phyloP scores from a whole-genome alignment of 2,797 vertebrate species.

The Fundulus diaphanus region DNA sequence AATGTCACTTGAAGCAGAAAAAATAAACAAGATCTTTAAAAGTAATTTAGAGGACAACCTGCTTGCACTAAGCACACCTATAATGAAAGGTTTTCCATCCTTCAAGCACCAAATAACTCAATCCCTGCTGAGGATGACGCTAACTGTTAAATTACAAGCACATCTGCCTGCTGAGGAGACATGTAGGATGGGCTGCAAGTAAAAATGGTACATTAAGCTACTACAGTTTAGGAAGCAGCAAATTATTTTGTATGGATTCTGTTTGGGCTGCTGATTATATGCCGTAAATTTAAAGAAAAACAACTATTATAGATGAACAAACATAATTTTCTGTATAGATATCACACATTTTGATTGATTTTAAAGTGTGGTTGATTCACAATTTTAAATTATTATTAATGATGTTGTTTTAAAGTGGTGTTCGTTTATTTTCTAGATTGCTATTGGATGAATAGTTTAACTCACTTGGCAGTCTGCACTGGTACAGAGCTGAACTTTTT shows the following conservation, averaged over 20 bases:
- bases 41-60: neutral
- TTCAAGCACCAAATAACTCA: neutral
- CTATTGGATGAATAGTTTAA: no score
- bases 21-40: conserved; percentile 11
- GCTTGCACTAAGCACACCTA: neutral
- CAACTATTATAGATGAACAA: no score
- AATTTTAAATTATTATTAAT: no score
- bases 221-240: neutral
- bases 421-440: no score
- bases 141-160: conserved; percentile 3
- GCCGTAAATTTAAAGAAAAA: neutral
- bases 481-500: neutral
- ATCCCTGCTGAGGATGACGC: neutral
- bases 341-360: no score
- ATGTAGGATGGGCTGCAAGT: neutral
- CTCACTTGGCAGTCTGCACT: no score
- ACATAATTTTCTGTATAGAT: no score
- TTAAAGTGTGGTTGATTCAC: no score
- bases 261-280: neutral
- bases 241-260: neutral
- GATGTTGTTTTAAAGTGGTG: no score
- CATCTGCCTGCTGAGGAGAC: neutral
- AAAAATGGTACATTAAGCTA: neutral
- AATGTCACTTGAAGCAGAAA: conserved; percentile 7
- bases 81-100: neutral